These are phyloP conservation scores for Turritopsis dohrnii DNA, from an alignment of 30 jellyfish, hydroid and myxozoan genomes.

Conservation along the genomic window DNA sequence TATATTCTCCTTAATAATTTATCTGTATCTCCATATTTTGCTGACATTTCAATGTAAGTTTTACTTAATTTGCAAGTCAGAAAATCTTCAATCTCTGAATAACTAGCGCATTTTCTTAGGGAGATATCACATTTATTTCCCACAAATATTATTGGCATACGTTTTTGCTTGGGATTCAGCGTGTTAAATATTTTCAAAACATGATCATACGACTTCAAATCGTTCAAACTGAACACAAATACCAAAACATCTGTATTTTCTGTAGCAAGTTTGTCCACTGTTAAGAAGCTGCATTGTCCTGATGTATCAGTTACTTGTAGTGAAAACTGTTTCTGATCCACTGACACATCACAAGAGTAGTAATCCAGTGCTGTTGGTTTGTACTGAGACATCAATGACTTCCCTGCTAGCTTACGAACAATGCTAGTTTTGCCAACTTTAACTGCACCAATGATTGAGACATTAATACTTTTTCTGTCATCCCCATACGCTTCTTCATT, in stretches of 20 bases:
- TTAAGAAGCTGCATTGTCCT: constrained; percentile 20
- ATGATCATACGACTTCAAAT: background rate
- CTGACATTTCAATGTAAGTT: background rate
- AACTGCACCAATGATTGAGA: constrained; percentile 21
- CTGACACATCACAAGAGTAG: background rate
- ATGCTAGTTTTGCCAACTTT: constrained; percentile 29
- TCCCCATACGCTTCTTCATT: background rate
- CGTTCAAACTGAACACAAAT: background rate
- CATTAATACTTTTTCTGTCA: background rate
- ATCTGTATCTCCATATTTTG: constrained; percentile 13
- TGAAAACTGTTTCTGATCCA: background rate
- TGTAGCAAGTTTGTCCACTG: constrained; percentile 24
- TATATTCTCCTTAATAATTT: constrained; percentile 9
- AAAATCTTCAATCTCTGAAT: background rate
- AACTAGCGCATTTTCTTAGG: background rate
- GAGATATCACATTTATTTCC: constrained; percentile 24
- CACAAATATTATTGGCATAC: constrained; percentile 14
- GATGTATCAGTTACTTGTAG: constrained; percentile 22
- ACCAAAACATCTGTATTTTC: constrained; percentile 23
- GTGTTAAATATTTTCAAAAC: background rate
- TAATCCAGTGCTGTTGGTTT: constrained; percentile 21
- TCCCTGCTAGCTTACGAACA: constrained; percentile 17
- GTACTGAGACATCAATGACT: background rate
- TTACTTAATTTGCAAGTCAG: background rate
- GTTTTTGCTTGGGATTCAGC: background rate